These are phyloP conservation scores for Menidia menidia DNA, from an alignment of 2,797 vertebrate species.

Conservation along the genomic window DNA sequence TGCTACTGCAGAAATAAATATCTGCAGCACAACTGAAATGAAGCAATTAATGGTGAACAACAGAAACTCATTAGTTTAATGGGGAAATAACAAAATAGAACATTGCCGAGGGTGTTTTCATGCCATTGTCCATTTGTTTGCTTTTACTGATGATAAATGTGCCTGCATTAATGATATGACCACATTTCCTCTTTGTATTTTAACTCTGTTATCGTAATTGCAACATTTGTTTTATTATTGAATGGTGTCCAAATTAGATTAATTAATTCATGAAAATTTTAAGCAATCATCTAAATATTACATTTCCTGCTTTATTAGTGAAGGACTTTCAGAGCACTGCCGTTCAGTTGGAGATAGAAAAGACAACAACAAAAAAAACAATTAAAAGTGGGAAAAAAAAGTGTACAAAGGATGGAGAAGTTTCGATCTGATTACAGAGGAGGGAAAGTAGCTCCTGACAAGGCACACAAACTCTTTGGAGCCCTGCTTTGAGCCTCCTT, in stretches of 20 bases:
- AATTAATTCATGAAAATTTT: constrained; percentile 32
- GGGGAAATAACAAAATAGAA: constrained; percentile 76
- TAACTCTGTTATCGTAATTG: constrained; percentile 60
- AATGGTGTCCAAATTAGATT: constrained; percentile 41
- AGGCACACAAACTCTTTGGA: constrained; percentile 82
- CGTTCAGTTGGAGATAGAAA: constrained; percentile 6
- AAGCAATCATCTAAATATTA: constrained; percentile 30
- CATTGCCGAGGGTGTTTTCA: constrained; percentile 62
- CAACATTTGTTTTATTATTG: constrained; percentile 45
- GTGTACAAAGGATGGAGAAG: constrained; percentile 54
- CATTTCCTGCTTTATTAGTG: constrained; percentile 9
- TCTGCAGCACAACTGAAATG: constrained; percentile 78
- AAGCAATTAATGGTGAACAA: constrained; percentile 83
- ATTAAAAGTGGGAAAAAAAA: constrained; percentile 55
- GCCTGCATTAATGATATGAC: constrained; percentile 47
- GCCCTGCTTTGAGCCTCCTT: constrained; percentile 83
- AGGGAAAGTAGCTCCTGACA: constrained; percentile 86
- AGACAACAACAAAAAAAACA: constrained; percentile 33
- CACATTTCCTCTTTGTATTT: constrained; percentile 41
- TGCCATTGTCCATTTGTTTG: constrained; percentile 61
- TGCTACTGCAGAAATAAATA: constrained; percentile 76
- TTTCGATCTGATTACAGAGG: constrained; percentile 85
- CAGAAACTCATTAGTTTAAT: constrained; percentile 83
- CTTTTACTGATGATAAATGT: constrained; percentile 61
- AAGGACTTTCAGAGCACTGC: constrained; percentile 13